Conservation (phyloP, 2,113 vertebrate species). For the Dicentrarchus labrax region DNA sequence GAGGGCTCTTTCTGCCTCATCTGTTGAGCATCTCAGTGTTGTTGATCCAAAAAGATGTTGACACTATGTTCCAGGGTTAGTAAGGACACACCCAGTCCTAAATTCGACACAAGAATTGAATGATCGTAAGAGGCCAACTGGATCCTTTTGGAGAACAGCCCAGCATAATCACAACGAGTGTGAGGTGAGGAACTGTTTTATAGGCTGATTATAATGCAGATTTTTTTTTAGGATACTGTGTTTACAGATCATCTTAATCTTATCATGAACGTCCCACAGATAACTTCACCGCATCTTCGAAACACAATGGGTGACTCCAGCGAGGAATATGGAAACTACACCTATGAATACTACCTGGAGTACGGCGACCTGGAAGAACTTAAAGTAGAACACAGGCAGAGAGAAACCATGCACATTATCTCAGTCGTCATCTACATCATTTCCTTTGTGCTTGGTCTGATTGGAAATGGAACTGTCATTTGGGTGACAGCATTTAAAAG, state of each 20-base stretch:
- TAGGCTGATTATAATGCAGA: not conserved
- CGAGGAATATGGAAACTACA: slow-evolving; percentile 78
- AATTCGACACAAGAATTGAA: slow-evolving; percentile 54
- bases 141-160: slow-evolving; percentile 19
- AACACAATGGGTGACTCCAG: slow-evolving; percentile 51
- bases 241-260: not conserved
- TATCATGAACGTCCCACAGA: slow-evolving; percentile 30
- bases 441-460: slow-evolving; percentile 90
- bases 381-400: slow-evolving; percentile 74
- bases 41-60: slow-evolving; percentile 56
- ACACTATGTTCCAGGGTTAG: slow-evolving; percentile 64
- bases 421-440: slow-evolving; percentile 90
- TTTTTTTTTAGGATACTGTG: not conserved
- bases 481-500: slow-evolving; percentile 94
- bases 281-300: slow-evolving; percentile 9
- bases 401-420: slow-evolving; percentile 84
- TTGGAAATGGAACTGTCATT: slow-evolving; percentile 93
- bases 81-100: slow-evolving; percentile 61
- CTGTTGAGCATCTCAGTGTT: slow-evolving; percentile 32
- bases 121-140: slow-evolving; percentile 24
- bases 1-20: slow-evolving; percentile 19
- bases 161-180: slow-evolving; percentile 6
- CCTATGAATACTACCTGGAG: slow-evolving; percentile 76
- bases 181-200: slow-evolving; percentile 34
- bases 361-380: slow-evolving; percentile 75